A percentile compares a stretch with the other conserved stretches of the same genome.
Evolutionary conservation across 2,797 vertebrate species (phyloP).

Genomic region (Sciurus vulgaris): DNA sequence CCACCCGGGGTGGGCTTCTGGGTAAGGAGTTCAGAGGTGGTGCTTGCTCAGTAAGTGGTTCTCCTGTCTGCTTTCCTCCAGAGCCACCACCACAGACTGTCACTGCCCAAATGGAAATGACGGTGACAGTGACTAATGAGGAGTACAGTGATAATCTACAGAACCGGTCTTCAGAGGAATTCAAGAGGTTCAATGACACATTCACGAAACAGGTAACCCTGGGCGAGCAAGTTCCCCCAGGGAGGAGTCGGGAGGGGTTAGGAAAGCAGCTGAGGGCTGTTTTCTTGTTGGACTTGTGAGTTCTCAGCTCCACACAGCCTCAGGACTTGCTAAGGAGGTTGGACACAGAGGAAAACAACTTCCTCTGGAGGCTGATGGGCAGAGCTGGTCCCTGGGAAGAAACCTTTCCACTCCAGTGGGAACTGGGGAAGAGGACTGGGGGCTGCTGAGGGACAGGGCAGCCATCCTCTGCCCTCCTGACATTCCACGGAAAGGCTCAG

Average conservation of each 20-base stretch:
- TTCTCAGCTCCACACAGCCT: neutral
- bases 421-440: neutral
- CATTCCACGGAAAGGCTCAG: neutral
- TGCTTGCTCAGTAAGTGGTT: neutral
- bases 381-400: neutral
- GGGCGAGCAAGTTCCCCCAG: neutral
- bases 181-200: neutral
- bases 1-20: neutral
- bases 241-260: neutral
- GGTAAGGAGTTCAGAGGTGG: neutral
- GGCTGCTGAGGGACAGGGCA: neutral
- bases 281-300: too few species aligned
- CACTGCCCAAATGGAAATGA: neutral
- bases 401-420: rapidly evolving
- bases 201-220: slow-evolving; percentile 34
- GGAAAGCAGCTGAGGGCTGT: neutral
- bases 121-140: slow-evolving; percentile 3
- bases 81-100: neutral
- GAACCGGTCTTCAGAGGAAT: rapidly evolving
- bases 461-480: neutral
- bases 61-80: neutral
- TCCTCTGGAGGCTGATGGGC: rapidly evolving
- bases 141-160: rapidly evolving
- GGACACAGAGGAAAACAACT: neutral
- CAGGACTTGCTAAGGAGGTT: neutral